These are phyloP conservation scores for Drosophila mauritiana DNA, from an alignment of 1,140 invertebrate genomes.

Conservation along the genomic window DNA sequence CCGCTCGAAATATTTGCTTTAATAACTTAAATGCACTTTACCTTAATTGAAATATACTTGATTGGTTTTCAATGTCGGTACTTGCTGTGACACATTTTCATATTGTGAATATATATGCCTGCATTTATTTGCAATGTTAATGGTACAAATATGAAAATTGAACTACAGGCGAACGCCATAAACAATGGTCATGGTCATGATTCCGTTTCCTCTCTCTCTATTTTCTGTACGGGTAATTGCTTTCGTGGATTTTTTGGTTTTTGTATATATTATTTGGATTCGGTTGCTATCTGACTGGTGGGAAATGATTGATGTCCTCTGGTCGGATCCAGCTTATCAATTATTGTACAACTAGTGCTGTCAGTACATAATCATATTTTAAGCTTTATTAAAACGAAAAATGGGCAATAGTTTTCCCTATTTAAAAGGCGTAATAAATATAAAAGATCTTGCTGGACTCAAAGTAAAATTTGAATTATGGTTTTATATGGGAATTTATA, in stretches of 20 bases:
- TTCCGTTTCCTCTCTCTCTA: neutral
- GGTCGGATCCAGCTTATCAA: slow-evolving; percentile 14
- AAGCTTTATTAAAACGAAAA: neutral
- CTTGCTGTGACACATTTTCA: slow-evolving; percentile 12
- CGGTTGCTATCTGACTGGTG: slow-evolving; percentile 21
- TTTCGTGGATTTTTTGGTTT: neutral
- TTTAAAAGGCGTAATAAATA: too few relatives aligned
- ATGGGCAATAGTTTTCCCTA: too few relatives aligned
- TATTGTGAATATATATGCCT: slow-evolving; percentile 14
- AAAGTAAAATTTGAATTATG: too few relatives aligned
- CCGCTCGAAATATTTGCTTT: slow-evolving; percentile 14
- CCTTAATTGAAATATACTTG: slow-evolving; percentile 44
- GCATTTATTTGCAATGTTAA: slow-evolving; percentile 57
- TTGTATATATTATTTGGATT: neutral
- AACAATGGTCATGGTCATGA: slow-evolving; percentile 27
- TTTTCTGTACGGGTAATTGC: slow-evolving; percentile 7
- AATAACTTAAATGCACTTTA: slow-evolving; percentile 46
- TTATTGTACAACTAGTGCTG: neutral
- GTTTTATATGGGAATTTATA: too few relatives aligned
- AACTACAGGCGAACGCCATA: slow-evolving; percentile 39
- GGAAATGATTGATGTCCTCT: slow-evolving; percentile 35
- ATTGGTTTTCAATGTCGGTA: slow-evolving; percentile 41
- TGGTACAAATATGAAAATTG: slow-evolving; percentile 65
- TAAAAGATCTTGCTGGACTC: too few relatives aligned
- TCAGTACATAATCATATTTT: neutral